A percentile compares a stretch with the other conserved stretches of the same genome.
Conservation (phyloP, 2,888 invertebrate genomes). For the Barypeithes pellucidus region DNA sequence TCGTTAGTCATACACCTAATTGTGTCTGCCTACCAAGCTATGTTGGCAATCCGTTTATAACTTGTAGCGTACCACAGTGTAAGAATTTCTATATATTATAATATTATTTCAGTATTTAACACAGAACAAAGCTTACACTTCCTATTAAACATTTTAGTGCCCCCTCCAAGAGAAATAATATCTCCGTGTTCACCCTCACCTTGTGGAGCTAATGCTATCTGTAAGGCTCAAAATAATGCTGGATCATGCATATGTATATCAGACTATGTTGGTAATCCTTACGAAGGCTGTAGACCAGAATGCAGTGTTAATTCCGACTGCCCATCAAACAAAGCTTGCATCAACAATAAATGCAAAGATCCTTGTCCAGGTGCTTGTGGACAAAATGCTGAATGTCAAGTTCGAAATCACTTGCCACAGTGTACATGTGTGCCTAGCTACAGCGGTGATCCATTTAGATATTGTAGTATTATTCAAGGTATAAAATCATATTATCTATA, state of each 20-base stretch:
- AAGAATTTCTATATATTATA: constrained; percentile 23
- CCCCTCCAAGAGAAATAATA: constrained; percentile 58
- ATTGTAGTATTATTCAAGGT: constrained; percentile 56
- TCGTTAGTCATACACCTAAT: constrained; percentile 85
- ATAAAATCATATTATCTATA: constrained; percentile 22
- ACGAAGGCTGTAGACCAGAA: constrained; percentile 85
- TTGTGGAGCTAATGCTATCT: constrained; percentile 76
- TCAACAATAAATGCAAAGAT: constrained; percentile 83
- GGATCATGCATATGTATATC: constrained; percentile 79
- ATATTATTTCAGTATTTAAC: not conserved
- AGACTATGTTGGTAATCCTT: constrained; percentile 84
- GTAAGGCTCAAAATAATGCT: constrained; percentile 75
- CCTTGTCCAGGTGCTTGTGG: constrained; percentile 88
- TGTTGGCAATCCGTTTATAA: constrained; percentile 78
- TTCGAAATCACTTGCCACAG: constrained; percentile 80
- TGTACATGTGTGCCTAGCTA: constrained; percentile 75
- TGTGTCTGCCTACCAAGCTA: constrained; percentile 80
- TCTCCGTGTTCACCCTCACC: constrained; percentile 80
- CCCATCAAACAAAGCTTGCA: constrained; percentile 80
- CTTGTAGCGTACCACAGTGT: constrained; percentile 68
- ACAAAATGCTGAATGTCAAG: constrained; percentile 82
- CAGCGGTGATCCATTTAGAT: constrained; percentile 64
- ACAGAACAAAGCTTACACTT: constrained; percentile 1
- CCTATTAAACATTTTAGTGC: constrained; percentile 42
- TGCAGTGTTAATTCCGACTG: constrained; percentile 83